Evolutionary conservation across 1,140 invertebrate species (phyloP), one percentile per base, ranked within the genome.

Genomic region (Aphelenchoides besseyi): DNA sequence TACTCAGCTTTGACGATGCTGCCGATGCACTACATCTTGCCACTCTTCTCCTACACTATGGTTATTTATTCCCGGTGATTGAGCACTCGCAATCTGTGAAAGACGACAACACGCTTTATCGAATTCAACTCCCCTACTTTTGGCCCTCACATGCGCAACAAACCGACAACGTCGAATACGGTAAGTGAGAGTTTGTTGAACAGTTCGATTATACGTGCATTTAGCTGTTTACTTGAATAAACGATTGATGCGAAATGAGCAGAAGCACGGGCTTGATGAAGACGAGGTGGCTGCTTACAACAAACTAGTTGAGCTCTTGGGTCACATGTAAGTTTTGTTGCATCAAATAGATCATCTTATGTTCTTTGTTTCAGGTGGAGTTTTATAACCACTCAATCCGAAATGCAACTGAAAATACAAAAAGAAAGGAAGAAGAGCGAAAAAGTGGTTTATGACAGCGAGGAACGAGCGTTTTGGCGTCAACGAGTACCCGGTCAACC

Each of bases 401-500:
- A 83, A 66, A 78, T 83, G 66, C 82, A 83, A 62, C 74, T 85
- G 52, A 83, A 83, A 69, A 84, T 94, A 81, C 89, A 91, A 28
- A 96, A 97, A 85, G 92, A 95, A 59, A 89, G 92, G 41, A 96
- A 96, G 83, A 97, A 97, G 84, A 90, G 90, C 9, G 95, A 97
- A 80, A 97, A 97, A 87, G 91, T 94, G 76, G 91, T 97, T 61
- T 90, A 90, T 70, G 94, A 97, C 85, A 94, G 92, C 75, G 94
- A 97, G 85, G 95, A 97, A 85, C 89, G 93, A 74, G 94, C 95
- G 23, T 97, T 95, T 86, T 98, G 95, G 95, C 89, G 94, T 74
- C 91, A 95, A 35, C 91, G 95, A 81, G 88, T 93, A 78, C 94
- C 94, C 8, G 80, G 79, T 5, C 71, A 77, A 12, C 64, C 76